phyloP scores from a whole-genome alignment of 2,888 invertebrate species.

The Buathra laborator region DNA sequence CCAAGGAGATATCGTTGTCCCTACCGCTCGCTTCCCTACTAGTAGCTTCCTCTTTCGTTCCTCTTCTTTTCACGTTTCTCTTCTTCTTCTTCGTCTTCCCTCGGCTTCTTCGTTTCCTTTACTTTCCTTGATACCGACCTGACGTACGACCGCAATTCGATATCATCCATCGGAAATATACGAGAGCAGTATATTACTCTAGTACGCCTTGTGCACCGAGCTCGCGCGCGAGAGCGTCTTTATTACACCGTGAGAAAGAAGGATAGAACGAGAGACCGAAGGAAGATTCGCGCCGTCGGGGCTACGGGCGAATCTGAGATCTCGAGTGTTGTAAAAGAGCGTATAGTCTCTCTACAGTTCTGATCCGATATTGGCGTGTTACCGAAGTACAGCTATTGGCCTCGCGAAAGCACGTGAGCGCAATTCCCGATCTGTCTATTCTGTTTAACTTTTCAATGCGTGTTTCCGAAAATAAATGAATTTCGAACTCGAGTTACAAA shows the following conservation, averaged over 20 bases:
- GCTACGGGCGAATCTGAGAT: slow-evolving; percentile 59
- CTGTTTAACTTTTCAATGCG: not conserved
- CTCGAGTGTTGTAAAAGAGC: slow-evolving; percentile 45
- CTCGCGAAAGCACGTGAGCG: not conserved
- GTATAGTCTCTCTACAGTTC: slow-evolving; percentile 27
- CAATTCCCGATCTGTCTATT: not conserved
- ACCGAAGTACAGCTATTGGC: slow-evolving; percentile 18
- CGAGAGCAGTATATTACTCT: slow-evolving; percentile 65
- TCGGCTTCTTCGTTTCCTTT: slow-evolving; percentile 32
- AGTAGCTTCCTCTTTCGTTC: slow-evolving; percentile 27
- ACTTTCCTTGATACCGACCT: slow-evolving; percentile 52
- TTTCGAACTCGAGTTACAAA: not conserved
- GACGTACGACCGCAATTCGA: slow-evolving; percentile 67
- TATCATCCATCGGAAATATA: slow-evolving; percentile 68
- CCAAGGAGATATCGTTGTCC: slow-evolving; percentile 60
- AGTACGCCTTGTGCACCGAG: slow-evolving; percentile 22
- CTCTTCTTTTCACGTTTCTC: slow-evolving; percentile 38
- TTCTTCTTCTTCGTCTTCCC: slow-evolving; percentile 26
- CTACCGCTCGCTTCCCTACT: slow-evolving; percentile 47
- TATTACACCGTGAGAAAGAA: slow-evolving; percentile 58
- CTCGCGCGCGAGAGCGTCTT: slow-evolving; percentile 34
- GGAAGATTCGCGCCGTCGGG: slow-evolving; percentile 50
- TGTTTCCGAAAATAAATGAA: not conserved
- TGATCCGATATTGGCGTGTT: slow-evolving; percentile 34
- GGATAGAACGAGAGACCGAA: slow-evolving; percentile 16